phyloP scores from a whole-genome alignment of 2,113 vertebrate genomes.

The Gymnorhina tibicen region DNA sequence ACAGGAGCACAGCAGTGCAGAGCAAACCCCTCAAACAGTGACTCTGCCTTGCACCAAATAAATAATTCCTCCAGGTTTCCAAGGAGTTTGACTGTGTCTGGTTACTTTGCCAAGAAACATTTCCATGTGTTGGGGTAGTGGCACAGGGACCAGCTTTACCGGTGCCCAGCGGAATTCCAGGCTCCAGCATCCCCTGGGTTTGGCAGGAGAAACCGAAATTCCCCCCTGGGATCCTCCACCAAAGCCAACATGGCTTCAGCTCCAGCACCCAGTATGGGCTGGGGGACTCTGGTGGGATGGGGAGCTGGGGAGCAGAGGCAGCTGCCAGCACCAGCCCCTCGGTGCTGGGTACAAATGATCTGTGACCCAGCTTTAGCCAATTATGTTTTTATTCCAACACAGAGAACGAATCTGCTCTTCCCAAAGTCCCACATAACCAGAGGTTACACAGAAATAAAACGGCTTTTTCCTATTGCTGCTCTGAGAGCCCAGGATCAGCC shows the following conservation, averaged over 20 bases:
- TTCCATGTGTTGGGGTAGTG: rapidly evolving
- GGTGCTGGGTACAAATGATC: not conserved
- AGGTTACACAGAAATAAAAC: not conserved
- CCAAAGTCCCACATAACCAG: not conserved
- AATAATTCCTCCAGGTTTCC: not conserved
- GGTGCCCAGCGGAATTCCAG: not conserved
- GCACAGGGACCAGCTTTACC: not conserved
- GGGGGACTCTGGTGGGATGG: not conserved
- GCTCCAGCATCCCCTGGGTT: not conserved
- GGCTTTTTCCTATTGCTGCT: not conserved
- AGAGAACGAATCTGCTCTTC: not conserved
- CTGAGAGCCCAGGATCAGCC: not conserved
- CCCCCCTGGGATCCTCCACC: not conserved
- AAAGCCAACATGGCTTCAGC: not conserved
- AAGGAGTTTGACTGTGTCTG: not conserved
- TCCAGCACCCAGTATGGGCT: not conserved
- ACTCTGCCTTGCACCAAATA: conserved; percentile 15
- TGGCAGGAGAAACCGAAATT: not conserved
- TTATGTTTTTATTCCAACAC: not conserved
- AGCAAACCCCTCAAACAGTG: rapidly evolving
- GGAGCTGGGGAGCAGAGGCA: not conserved
- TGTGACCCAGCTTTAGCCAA: not conserved
- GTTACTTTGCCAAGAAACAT: not conserved
- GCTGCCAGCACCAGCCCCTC: not conserved
- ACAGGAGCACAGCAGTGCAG: not conserved